Conservation (phyloP, 1,140 invertebrate species). For the Drosophila navojoa region DNA sequence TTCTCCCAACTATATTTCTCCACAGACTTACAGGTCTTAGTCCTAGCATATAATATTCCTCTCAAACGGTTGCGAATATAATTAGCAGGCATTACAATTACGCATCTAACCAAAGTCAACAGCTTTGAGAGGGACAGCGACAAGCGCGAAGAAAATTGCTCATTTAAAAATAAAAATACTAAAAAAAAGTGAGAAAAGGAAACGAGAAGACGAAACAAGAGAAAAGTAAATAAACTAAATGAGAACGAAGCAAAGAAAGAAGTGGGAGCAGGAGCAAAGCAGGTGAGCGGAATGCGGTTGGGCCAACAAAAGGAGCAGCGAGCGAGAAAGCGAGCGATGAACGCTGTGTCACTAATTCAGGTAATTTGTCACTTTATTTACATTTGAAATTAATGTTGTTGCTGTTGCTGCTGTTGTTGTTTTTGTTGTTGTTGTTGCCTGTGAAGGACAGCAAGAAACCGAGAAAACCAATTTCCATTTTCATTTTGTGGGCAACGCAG, state of each 20-base stretch:
- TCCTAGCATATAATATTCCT: neutral
- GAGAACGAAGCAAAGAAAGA: slow-evolving; percentile 4
- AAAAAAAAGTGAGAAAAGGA: neutral
- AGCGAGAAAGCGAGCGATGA: slow-evolving; percentile 51
- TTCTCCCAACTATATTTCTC: neutral
- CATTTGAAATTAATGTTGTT: slow-evolving; percentile 74
- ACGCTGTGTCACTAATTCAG: slow-evolving; percentile 77
- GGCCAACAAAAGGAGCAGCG: slow-evolving; percentile 37
- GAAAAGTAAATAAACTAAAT: slow-evolving; percentile 24
- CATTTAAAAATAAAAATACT: slow-evolving; percentile 54
- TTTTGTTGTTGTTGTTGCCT: slow-evolving; percentile 19
- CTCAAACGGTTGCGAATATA: slow-evolving; percentile 1
- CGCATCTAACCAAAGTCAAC: slow-evolving; percentile 50
- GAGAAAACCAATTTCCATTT: slow-evolving; percentile 81
- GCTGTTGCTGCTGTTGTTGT: slow-evolving; percentile 11
- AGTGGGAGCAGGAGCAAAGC: neutral
- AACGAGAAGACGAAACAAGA: neutral
- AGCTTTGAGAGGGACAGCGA: slow-evolving; percentile 10
- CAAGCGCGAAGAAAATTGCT: slow-evolving; percentile 41
- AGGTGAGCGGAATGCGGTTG: neutral
- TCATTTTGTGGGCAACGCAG: slow-evolving; percentile 72
- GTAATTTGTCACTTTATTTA: slow-evolving; percentile 82
- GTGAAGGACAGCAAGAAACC: slow-evolving; percentile 59
- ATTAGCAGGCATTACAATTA: slow-evolving; percentile 43
- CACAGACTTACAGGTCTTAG: neutral